phyloP scores from a whole-genome alignment of 2,113 vertebrate species.

The Brachypteracias leptosomus region DNA sequence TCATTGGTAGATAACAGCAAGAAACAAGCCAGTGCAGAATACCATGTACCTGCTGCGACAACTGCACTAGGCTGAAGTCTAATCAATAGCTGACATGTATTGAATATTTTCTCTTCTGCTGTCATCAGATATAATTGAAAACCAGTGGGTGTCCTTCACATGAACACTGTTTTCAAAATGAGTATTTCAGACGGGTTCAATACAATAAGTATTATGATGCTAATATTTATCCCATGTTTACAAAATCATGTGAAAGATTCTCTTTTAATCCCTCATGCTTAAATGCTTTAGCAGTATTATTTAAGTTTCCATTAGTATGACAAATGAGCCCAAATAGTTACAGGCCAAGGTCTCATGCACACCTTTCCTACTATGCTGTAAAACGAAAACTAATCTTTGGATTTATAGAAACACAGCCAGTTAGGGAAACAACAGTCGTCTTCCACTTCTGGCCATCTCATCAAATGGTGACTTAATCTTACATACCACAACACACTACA shows the following conservation, averaged over 20 bases:
- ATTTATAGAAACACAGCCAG: neutral
- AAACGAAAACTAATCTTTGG: neutral
- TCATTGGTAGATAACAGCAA: neutral
- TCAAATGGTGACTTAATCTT: neutral
- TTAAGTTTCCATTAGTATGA: neutral
- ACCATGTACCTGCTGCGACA: neutral
- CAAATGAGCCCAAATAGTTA: neutral
- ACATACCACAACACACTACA: too few species aligned
- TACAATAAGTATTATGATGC: neutral
- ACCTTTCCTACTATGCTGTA: neutral
- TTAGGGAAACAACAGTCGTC: neutral
- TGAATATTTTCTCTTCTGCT: neutral
- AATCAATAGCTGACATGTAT: neutral
- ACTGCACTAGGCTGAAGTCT: neutral
- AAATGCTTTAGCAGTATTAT: neutral
- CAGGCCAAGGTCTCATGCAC: neutral
- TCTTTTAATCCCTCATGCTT: neutral
- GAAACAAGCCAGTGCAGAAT: neutral
- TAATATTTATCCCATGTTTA: neutral
- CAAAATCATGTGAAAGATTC: neutral
- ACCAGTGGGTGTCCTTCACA: rapidly evolving
- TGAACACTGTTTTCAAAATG: neutral
- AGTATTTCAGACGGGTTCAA: neutral
- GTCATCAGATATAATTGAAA: neutral
- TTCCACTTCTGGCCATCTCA: neutral